Percentiles rank a stretch among this genome's conserved stretches.
These are phyloP conservation scores for Ceryle rudis DNA, from an alignment of 2,797 vertebrate species.

Conservation along the genomic window DNA sequence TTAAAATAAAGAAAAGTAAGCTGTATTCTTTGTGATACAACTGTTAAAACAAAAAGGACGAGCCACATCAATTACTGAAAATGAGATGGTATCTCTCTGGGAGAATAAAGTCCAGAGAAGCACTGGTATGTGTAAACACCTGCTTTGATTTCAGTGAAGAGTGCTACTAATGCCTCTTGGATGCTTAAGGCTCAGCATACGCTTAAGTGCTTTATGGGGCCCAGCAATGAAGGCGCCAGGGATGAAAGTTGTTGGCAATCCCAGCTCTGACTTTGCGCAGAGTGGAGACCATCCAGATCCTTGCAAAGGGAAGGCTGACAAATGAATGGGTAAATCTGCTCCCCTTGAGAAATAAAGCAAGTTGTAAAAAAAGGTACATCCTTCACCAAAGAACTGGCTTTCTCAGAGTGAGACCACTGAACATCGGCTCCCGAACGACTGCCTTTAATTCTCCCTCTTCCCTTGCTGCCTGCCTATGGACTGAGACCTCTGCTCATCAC, in stretches of 20 bases:
- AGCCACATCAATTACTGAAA: accelerated
- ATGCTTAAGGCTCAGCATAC: not conserved
- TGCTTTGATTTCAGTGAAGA: not conserved
- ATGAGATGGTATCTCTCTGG: not conserved
- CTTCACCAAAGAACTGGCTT: not conserved
- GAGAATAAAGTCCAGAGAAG: not conserved
- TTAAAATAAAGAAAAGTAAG: not conserved
- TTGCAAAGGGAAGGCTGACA: not conserved
- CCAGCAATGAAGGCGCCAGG: not conserved
- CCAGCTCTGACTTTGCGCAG: not conserved
- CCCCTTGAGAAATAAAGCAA: not conserved
- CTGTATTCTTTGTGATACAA: not conserved
- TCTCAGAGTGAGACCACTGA: not conserved
- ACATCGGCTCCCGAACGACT: not conserved
- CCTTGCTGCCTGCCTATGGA: not conserved
- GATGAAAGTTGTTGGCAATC: not conserved
- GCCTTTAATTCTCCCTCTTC: not conserved
- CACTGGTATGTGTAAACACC: not conserved
- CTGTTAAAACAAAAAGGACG: not conserved
- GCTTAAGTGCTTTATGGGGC: not conserved
- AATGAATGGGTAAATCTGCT: not conserved
- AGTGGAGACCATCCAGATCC: not conserved
- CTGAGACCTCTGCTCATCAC: not conserved
- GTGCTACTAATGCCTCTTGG: accelerated
- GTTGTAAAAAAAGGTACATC: not conserved